A percentile compares a stretch with the other conserved stretches of the same genome.
Conservation (phyloP, 1,140 invertebrate genomes). For the Sarcophaga bullata region DNA sequence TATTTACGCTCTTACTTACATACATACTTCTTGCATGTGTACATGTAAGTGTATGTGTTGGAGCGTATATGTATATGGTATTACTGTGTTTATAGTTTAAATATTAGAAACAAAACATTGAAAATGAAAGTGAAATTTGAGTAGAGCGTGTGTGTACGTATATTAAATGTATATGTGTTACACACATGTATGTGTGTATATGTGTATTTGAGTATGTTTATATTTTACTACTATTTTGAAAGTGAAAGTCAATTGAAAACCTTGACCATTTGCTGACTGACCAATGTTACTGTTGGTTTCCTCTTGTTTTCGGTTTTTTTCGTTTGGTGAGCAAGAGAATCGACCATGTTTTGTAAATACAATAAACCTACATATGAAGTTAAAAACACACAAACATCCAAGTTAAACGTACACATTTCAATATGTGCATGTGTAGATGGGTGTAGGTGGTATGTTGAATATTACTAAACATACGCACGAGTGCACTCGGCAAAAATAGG, state of each 20-base stretch:
- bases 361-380: constrained; percentile 9
- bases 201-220: background rate
- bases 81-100: background rate
- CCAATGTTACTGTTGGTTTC: constrained; percentile 41
- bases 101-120: constrained; percentile 24
- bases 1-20: background rate
- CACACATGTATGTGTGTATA: background rate
- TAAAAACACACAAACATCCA: background rate
- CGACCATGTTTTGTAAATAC: constrained; percentile 17
- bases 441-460: background rate
- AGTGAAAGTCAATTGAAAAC: constrained; percentile 64
- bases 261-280: constrained; percentile 56
- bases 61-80: too few relatives aligned
- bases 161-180: constrained; percentile 35
- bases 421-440: background rate
- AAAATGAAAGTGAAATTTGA: constrained; percentile 13
- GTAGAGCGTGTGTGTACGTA: background rate
- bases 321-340: background rate
- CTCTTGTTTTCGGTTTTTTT: background rate
- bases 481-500: background rate
- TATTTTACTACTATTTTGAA: constrained; percentile 44
- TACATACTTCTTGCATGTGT: background rate
- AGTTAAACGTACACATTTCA: too few relatives aligned
- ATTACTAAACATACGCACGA: constrained; percentile 16
- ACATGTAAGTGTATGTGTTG: background rate